Evolutionary conservation across 2,888 invertebrate species (phyloP), one percentile per base, ranked within the genome.

Genomic region (Drosophila maculinotata): DNA sequence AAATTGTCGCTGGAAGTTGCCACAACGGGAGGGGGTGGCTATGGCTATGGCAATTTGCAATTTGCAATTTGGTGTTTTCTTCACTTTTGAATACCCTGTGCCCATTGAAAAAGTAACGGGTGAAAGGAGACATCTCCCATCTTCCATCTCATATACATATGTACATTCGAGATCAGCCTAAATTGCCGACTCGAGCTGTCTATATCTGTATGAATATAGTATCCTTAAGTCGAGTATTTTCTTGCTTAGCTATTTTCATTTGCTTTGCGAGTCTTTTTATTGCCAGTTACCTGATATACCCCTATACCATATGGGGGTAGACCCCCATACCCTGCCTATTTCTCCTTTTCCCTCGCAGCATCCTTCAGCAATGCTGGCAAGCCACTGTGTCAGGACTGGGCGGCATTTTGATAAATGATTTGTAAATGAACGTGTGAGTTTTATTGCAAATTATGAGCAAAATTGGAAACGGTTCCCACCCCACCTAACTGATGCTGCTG

Each of bases 391-490:
- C 44, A 31, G 47, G 10, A 15, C 26, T 28, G 35, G 38, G 44
- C 33, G 59, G 23, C 54, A 54, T 26, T 82, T 72, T 85, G 83
- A 79, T 79, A 83, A 79, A 79, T 83, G 80, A 76, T 83, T 79
- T 85, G 86, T 69, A 79, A 79, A 83, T 79, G 66, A 83, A 83
- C 42, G 69, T 79, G 69, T 79, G 80, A 72, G 68, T 69, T 79
- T 82, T 64, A 58, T 85, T 47, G 80, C 65, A 79, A 82, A 79
- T 79, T 76, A 76, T 63, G 63, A 70, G 72, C 20, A 54, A 68
- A 73, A 78, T 80, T 66, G 63, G 51, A 65, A 47, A 15, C 45
- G 57, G 60, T 42, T 36, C 10, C 14, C 15, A n/a, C n/a, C n/a
- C n/a, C n/a, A n/a, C n/a, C n/a, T n/a, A n/a, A n/a, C n/a, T n/a